phyloP scores from a whole-genome alignment of 2,113 vertebrate genomes.

The Pomatorhinus ruficollis region DNA sequence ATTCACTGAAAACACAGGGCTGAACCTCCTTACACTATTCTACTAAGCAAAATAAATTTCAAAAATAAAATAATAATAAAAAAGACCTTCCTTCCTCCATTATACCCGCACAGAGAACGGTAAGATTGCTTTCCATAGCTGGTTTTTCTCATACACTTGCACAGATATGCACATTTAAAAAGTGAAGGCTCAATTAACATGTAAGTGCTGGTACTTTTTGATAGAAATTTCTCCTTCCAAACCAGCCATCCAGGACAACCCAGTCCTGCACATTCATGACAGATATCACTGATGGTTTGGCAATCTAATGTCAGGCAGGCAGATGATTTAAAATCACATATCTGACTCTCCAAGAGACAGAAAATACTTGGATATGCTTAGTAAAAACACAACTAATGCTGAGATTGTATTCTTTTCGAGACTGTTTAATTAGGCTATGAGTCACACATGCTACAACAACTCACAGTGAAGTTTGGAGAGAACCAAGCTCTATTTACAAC shows the following conservation, averaged over 20 bases:
- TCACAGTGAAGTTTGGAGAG: not conserved
- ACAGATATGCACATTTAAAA: not conserved
- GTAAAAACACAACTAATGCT: not conserved
- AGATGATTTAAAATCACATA: constrained; percentile 1
- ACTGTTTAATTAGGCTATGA: constrained; percentile 12
- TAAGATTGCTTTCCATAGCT: not conserved
- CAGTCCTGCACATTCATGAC: not conserved
- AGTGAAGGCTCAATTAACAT: not conserved
- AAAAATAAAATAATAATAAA: not conserved
- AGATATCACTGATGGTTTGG: not conserved
- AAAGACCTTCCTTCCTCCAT: not conserved
- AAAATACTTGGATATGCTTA: constrained; percentile 8
- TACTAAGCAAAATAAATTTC: not conserved
- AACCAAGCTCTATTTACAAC: not conserved
- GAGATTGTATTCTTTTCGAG: not conserved
- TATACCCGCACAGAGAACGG: not conserved
- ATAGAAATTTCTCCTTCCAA: not conserved
- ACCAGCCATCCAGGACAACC: not conserved
- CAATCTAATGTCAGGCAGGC: not conserved
- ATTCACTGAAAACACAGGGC: not conserved
- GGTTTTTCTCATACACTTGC: not conserved
- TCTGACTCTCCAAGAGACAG: not conserved
- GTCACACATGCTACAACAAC: not conserved
- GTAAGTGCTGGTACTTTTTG: not conserved
- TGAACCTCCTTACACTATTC: not conserved